Base-by-base conservation (phyloP, 1,140 invertebrate species). In the Babylonia areolata region DNA sequence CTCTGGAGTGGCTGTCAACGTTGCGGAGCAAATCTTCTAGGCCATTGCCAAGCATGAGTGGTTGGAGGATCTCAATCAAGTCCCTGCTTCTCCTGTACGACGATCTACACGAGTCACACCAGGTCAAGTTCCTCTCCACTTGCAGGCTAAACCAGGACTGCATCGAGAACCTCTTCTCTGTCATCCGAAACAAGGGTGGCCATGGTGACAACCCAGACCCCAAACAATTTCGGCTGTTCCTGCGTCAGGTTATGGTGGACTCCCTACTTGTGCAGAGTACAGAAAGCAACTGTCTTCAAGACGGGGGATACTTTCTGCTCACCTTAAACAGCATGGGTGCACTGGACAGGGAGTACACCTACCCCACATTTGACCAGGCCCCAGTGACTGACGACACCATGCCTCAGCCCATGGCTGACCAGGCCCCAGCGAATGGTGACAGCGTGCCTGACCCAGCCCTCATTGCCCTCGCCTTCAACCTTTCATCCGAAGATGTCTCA, bases 61-160 rank as follows among this genome's bases (percentile, higher is more conserved):
- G 46, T 17, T 51, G 46, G 46, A 51, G 46, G 17, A 51, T 51
- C 17, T 12, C 46, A 33, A 77, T 77, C 9, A 77, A 77, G 11
- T 35, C 31, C 37, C 73, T 77, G 0, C 73, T 77, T 0, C 12
- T 77, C 37, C 73, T 39, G 17, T 39, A 33, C 31, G 73, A 77
- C 15, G 73, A 77, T 0, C 73, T 77, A 5, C 73, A 37, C 33
- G 73, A 33, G 23, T 11, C 11, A 33, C 12, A 77, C 9, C 1
- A 77, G 73, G 37, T 33, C 31, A 83, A 69, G 35, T 83, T 83
- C 46, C 37, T 83, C 17, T 39, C 15, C n/a, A 83, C 81, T 23
- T 33, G 33, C 54, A 0, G 81, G 12, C 81, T 69, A 3, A 83
- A 83, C 81, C 81, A 83, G 39, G 81, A 83, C 81, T 83, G 35